Base-by-base conservation (phyloP, 35 echinoderm and acorn worm genomes). In the Holothuria glaberrima region DNA sequence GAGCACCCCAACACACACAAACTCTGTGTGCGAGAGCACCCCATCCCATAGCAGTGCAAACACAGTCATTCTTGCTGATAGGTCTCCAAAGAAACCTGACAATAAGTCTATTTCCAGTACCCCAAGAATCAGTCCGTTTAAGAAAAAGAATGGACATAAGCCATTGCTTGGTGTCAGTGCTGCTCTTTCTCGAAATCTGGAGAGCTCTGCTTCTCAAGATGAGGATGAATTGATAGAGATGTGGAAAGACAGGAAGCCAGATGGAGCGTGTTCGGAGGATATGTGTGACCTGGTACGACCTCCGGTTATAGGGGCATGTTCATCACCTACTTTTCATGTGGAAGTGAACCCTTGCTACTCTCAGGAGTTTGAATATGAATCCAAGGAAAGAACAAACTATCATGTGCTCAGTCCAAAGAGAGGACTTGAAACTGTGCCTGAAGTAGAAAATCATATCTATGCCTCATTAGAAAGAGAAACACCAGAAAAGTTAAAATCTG, bases 281-380 rank as follows among this genome's bases (percentile, higher is more conserved):
- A 91, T 93, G 44, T 89, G 76, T 26, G 92, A 85, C 75, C 70
- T 82, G 33, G 90, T 92, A 27, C 89, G 95, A 20, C 95, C 95
- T 45, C 95, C 95, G 35, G 92, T 92, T 18, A 97, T 97, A 45
- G 95, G 95, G 65, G 95, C 95, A 12, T 97, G 95, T 82, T 88
- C 95, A 26, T 91, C 95, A 48, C 95, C 95, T 44, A 86, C 95
- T 26, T 97, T 97, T 97, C 92, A 97, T 50, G 95, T 97, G 9
- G 95, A 97, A 75, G 72, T 94, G 0, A 97, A 97, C 71, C 95
- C 95, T 3, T 97, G 90, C 58, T 97, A 92, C 76, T 97, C 92
- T 52, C 95, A 97, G 36, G 95, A 97, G 69, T 94, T 84, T 92
- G 95, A 97, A 77, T 92, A 93, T 90, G 94, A 74, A 31, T 61